These are phyloP conservation scores for Lithodes maja DNA, from an alignment of 2,888 invertebrate species.

Conservation along the genomic window DNA sequence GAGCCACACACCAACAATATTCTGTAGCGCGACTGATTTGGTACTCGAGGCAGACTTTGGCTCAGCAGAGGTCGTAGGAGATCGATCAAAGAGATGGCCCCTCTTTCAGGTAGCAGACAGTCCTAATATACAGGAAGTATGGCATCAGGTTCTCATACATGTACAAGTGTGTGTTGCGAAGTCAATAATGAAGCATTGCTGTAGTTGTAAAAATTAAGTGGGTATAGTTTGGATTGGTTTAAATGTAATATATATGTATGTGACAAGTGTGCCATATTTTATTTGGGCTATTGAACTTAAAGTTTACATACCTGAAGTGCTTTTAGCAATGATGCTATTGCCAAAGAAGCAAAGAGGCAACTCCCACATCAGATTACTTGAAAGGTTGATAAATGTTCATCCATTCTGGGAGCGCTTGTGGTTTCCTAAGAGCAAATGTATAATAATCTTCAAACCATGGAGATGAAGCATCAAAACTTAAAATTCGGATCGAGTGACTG, in stretches of 20 bases:
- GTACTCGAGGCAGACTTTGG: neutral
- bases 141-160: no score
- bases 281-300: no score
- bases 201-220: no score
- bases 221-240: no score
- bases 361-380: conserved; percentile 28
- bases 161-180: no score
- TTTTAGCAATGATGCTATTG: neutral
- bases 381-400: conserved; percentile 45
- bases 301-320: no score
- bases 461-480: conserved; percentile 17
- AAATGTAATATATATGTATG: no score
- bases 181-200: no score
- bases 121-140: no score
- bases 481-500: neutral
- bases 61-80: neutral
- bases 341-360: neutral
- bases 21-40: neutral
- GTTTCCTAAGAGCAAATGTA: conserved; percentile 24
- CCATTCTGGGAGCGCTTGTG: conserved; percentile 32
- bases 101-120: neutral
- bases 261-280: no score
- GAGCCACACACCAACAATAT: conserved; percentile 7
- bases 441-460: conserved; percentile 1
- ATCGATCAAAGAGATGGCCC: neutral